Evolutionary conservation across 2,888 invertebrate genomes (phyloP).

Genomic region (Halictus quadricinctus): DNA sequence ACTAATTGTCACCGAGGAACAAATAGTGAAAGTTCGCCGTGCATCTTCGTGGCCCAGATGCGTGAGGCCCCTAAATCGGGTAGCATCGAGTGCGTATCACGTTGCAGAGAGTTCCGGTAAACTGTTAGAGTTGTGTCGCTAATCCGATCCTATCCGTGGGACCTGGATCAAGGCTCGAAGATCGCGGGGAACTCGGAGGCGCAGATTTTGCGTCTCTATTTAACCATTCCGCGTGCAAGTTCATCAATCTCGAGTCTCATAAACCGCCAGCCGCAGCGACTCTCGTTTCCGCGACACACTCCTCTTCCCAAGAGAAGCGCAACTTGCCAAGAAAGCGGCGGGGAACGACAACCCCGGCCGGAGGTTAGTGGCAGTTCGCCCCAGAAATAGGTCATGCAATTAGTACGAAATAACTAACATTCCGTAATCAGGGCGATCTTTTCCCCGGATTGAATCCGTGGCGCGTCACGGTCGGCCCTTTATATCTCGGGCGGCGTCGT

Average conservation of each 20-base stretch:
- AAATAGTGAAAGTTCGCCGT: background rate
- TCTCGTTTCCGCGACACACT: slow-evolving; percentile 32
- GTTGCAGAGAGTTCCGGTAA: background rate
- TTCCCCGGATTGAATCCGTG: slow-evolving; percentile 9
- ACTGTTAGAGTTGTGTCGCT: background rate
- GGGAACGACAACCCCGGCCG: slow-evolving; percentile 3
- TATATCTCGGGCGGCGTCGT: background rate
- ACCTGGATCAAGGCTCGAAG: background rate
- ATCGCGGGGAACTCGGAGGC: background rate
- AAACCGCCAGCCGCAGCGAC: slow-evolving; percentile 30
- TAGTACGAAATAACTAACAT: slow-evolving; percentile 62
- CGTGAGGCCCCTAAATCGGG: background rate
- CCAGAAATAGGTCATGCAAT: slow-evolving; percentile 51
- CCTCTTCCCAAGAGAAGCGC: background rate
- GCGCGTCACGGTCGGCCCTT: background rate
- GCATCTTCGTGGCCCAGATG: background rate
- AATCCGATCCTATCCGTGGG: background rate
- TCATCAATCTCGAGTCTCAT: slow-evolving; percentile 29
- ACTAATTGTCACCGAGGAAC: background rate
- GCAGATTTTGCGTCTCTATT: background rate
- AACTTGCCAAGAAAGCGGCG: slow-evolving; percentile 8
- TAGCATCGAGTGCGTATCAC: slow-evolving; percentile 5
- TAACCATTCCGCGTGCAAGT: background rate
- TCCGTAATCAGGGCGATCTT: slow-evolving; percentile 37
- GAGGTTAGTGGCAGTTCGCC: background rate